These are phyloP conservation scores for Columba janthina DNA, from an alignment of 2,113 vertebrate genomes.

Conservation along the genomic window DNA sequence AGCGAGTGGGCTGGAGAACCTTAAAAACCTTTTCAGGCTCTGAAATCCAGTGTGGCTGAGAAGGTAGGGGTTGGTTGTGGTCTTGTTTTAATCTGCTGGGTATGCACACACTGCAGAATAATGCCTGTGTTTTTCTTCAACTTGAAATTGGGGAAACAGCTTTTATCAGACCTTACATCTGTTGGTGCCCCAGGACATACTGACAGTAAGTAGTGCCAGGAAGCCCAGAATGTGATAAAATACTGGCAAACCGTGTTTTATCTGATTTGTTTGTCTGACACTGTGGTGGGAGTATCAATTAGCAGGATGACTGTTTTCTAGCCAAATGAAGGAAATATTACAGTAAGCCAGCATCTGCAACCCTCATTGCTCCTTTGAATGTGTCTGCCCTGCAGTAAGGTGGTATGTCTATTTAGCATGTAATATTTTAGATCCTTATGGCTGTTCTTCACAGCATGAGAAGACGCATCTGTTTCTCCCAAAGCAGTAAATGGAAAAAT, in stretches of 20 bases:
- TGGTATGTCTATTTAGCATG: neutral
- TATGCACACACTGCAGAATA: neutral
- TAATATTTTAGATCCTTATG: neutral
- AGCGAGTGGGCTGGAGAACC: neutral
- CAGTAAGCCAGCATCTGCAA: neutral
- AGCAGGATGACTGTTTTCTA: neutral
- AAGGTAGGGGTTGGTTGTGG: neutral
- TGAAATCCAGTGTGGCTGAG: neutral
- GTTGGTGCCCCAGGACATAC: neutral
- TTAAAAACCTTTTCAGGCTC: neutral
- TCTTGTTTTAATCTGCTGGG: neutral
- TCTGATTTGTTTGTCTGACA: neutral
- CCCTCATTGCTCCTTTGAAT: neutral
- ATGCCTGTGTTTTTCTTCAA: neutral
- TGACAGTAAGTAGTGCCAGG: neutral
- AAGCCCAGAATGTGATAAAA: constrained; percentile 15
- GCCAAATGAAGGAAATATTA: constrained; percentile 1
- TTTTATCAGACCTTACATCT: constrained; percentile 34
- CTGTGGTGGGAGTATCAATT: constrained; percentile 18
- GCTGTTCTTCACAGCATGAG: neutral
- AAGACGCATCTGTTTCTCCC: neutral
- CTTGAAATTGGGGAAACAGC: neutral
- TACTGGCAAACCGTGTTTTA: constrained; percentile 10
- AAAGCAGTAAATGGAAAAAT: neutral
- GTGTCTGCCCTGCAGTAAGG: neutral